Evolutionary conservation across 1,140 invertebrate species (phyloP), one percentile per base, ranked within the genome.

Genomic region (Brachionus paranguensis): DNA sequence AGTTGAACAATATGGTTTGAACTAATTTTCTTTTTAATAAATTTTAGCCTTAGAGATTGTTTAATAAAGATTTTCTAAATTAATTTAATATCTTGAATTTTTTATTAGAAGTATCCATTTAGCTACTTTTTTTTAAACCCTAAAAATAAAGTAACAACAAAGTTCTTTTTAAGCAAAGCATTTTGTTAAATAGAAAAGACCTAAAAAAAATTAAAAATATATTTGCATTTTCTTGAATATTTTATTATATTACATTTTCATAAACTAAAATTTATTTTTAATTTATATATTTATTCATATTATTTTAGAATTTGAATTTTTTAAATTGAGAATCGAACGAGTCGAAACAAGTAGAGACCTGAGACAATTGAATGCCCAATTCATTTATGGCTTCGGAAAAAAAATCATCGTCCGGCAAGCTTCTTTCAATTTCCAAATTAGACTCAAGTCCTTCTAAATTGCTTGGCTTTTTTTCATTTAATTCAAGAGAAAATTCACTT

Each of bases 1-100:
- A 47, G 86, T 85, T 78, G 86, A 84, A 74, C 78, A 84, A 37
- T 50, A 85, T 68, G 68, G 78, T 27, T 37, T 53, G 53, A 74
- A 55, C 14, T 68, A 50, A 68, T 64, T 33, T n/a, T 74, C 4
- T 68, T 33, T n/a, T 33, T 68, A 6, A 33, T 4, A 6, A 37
- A 33, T 68, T 68, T 68, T 68, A 68, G n/a, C 12, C 27, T 11
- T 14, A 68, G 65, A 68, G 65, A 68, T 68, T 33, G 12, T 68
- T 68, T 29, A 47, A 50, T 37, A 29, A 47, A 50, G 33, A 43
- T 47, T 43, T 72, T 41, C 27, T 24, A 72, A 72, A 11, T 72
- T 41, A 5, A 72, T 47, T 72, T 37, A 20, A 37, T 7, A 37
- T 37, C 33, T 37, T 37, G 0, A n/a, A 72, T 37, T 72, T 72